Conservation (phyloP, 2,797 vertebrate species). For the Lacerta bilineata region DNA sequence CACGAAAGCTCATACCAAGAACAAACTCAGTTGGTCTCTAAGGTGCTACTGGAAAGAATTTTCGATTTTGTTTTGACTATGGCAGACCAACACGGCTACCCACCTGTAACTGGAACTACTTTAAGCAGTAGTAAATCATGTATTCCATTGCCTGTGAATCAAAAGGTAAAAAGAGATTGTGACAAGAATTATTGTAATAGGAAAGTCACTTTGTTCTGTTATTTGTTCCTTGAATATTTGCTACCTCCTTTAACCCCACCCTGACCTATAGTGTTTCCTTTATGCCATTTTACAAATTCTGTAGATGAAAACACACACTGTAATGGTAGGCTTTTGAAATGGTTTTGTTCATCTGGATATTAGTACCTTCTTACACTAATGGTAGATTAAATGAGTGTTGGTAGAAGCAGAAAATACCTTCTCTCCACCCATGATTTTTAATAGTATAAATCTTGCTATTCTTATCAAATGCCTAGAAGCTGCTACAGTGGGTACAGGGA, state of each 20-base stretch:
- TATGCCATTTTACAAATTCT: slow-evolving; percentile 63
- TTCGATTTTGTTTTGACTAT: too few species aligned
- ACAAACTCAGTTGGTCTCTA: too few species aligned
- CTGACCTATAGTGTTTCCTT: slow-evolving; percentile 42
- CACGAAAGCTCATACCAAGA: too few species aligned
- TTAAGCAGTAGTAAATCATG: slow-evolving; percentile 47
- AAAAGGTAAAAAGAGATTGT: slow-evolving; percentile 41
- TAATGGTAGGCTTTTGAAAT: slow-evolving; percentile 65
- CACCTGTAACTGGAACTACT: too few species aligned
- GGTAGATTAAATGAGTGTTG: slow-evolving; percentile 61
- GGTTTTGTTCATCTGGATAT: slow-evolving; percentile 69
- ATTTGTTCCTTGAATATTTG: slow-evolving; percentile 54
- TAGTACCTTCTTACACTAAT: slow-evolving; percentile 69
- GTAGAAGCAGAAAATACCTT: neutral
- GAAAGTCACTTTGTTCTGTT: slow-evolving; percentile 53
- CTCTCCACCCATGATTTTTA: slow-evolving; percentile 48
- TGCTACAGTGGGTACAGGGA: slow-evolving; percentile 63
- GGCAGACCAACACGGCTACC: too few species aligned
- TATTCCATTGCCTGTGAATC: slow-evolving; percentile 25
- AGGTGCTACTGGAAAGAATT: too few species aligned
- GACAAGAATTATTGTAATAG: slow-evolving; percentile 49
- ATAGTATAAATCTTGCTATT: slow-evolving; percentile 65
- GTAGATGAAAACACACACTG: slow-evolving; percentile 53
- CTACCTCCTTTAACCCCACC: neutral
- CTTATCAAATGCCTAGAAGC: slow-evolving; percentile 74